Evolutionary conservation across 2,113 vertebrate genomes (phyloP).

Genomic region (Tichodroma muraria): DNA sequence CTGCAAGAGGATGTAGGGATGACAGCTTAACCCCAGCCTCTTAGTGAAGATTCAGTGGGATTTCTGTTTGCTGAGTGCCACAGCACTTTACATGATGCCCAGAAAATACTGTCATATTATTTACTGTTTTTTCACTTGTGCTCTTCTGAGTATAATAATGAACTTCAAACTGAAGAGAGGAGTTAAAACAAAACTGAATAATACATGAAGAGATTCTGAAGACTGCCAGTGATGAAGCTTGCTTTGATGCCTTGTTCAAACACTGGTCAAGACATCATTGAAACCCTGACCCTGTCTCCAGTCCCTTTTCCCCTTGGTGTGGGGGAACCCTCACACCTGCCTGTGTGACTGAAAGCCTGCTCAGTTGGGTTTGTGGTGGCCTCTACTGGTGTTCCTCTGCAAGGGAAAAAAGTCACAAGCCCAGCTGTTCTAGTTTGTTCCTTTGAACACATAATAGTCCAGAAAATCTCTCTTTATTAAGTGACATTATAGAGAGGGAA

Average conservation of each 20-base stretch:
- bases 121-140: not conserved
- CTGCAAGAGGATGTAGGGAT: not conserved
- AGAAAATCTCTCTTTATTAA: not conserved
- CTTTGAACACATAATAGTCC: not conserved
- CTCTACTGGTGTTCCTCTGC: constrained; percentile 38
- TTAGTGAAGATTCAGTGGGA: not conserved
- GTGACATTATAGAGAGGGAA: not conserved
- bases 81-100: not conserved
- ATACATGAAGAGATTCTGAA: not conserved
- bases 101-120: not conserved
- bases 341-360: not conserved
- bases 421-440: not conserved
- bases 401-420: not conserved
- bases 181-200: not conserved
- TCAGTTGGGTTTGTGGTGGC: constrained; percentile 25
- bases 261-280: not conserved
- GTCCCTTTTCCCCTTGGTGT: not conserved
- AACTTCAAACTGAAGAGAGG: not conserved
- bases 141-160: not conserved
- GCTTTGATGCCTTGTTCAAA: not conserved
- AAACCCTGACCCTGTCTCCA: not conserved
- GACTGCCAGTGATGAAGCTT: not conserved
- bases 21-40: not conserved
- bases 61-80: not conserved
- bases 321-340: not conserved